Conservation (phyloP, 1,140 invertebrate genomes). For the Spodoptera litura region DNA sequence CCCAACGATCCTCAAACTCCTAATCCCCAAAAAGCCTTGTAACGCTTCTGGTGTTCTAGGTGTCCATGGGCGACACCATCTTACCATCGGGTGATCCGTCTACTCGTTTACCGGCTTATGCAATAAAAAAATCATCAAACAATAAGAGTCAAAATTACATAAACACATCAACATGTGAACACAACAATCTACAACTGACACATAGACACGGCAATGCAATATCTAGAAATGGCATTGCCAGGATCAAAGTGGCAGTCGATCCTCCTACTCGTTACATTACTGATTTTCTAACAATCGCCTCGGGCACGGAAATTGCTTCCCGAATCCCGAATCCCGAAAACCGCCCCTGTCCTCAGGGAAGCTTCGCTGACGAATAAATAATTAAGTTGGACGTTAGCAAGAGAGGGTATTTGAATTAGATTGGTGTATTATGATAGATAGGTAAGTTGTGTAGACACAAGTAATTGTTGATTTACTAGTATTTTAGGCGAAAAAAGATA, state of each 20-base stretch:
- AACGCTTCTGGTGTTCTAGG: too few relatives aligned
- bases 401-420: not conserved
- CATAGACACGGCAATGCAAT: slow-evolving; percentile 16
- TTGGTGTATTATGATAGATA: not conserved
- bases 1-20: too few relatives aligned
- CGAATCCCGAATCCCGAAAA: slow-evolving; percentile 30
- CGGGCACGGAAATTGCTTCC: slow-evolving; percentile 58
- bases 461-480: too few relatives aligned
- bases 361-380: not conserved
- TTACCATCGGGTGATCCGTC: too few relatives aligned
- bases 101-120: too few relatives aligned
- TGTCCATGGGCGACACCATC: too few relatives aligned
- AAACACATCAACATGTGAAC: not conserved
- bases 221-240: slow-evolving; percentile 27
- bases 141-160: too few relatives aligned
- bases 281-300: slow-evolving; percentile 50
- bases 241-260: slow-evolving; percentile 40
- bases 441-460: too few relatives aligned
- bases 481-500: too few relatives aligned
- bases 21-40: too few relatives aligned
- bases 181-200: not conserved
- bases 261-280: slow-evolving; percentile 30
- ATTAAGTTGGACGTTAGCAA: slow-evolving; percentile 23
- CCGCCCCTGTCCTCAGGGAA: slow-evolving; percentile 25
- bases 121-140: too few relatives aligned